Base-by-base conservation (phyloP, 1,140 invertebrate genomes). In the Archegozetes longisetosus region DNA sequence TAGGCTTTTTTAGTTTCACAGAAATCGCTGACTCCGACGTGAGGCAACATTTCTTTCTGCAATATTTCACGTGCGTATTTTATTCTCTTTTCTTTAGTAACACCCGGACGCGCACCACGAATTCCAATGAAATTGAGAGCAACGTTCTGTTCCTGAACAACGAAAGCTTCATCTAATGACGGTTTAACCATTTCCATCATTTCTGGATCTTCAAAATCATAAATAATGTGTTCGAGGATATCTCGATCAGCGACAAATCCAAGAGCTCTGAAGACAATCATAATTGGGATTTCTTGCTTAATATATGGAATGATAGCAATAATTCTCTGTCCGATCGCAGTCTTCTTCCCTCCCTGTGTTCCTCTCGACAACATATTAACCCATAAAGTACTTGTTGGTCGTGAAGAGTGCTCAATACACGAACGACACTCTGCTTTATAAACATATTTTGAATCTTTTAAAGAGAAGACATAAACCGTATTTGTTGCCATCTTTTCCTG, bases 171-270 rank as follows among this genome's bases (percentile, higher is more conserved):
- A 76, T 98, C 95, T 50, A 98, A 74, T 0, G 92, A 97, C 3
- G 95, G 95, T 73, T 98, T 98, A 0, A 82, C 92, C 92, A 98
- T 97, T 80, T 98, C 95, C 92, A 98, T 98, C 92, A 98, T 97
- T 78, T 98, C 94, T 25, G 89, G 92, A 76, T 98, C 94, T 73
- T 97, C 88, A 76, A 97, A 97, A 68, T 98, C 94, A 72, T 98
- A 98, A 67, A 98, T 97, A 58, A 98, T 97, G 68, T 98, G 94
- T 70, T 98, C 95, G 6, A 98, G 75, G 68, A 98, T 98, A 75
- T 98, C 95, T 68, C 95, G 79, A 74, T 98, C 95, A 24, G 94
- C 93, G 40, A 98, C 95, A 76, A 98, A 98, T 22, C 95, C 95
- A 23, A 97, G 74, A 25, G 93, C 93, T 63, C 81, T 67, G 70